phyloP scores from a whole-genome alignment of 1,140 invertebrate species.

The Drosophila lacertosa region DNA sequence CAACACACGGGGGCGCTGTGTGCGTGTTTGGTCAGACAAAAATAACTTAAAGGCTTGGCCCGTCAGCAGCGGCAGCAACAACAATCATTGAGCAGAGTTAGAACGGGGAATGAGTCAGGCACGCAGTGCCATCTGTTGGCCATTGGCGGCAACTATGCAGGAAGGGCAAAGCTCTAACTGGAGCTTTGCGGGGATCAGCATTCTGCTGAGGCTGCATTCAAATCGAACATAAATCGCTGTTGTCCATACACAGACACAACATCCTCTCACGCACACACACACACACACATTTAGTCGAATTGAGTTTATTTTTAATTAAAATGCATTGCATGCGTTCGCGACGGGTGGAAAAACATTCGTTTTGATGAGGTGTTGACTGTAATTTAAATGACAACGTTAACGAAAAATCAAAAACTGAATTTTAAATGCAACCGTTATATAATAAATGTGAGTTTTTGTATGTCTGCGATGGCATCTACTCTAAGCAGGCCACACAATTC shows the following conservation, averaged over 20 bases:
- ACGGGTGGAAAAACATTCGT: constrained; percentile 75
- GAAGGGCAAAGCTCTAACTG: constrained; percentile 55
- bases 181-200: constrained; percentile 66
- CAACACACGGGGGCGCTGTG: neutral
- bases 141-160: constrained; percentile 53
- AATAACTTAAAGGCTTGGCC: constrained; percentile 65
- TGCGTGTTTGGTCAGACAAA: constrained; percentile 46
- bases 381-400: constrained; percentile 71
- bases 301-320: constrained; percentile 46
- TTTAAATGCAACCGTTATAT: constrained; percentile 35
- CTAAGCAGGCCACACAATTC: constrained; percentile 56
- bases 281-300: constrained; percentile 1
- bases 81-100: constrained; percentile 35
- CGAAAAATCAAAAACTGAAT: constrained; percentile 55
- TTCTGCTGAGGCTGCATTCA: constrained; percentile 7
- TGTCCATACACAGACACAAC: constrained; percentile 20
- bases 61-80: constrained; percentile 27
- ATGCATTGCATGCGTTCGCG: constrained; percentile 49
- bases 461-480: constrained; percentile 25
- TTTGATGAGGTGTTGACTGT: constrained; percentile 79
- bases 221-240: constrained; percentile 46
- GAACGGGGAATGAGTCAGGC: constrained; percentile 16
- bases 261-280: constrained; percentile 35
- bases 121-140: constrained; percentile 67
- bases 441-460: too few relatives aligned